These are phyloP conservation scores for Ciona savignyi DNA, from an alignment of 23 tunicate species.

Conservation along the genomic window DNA sequence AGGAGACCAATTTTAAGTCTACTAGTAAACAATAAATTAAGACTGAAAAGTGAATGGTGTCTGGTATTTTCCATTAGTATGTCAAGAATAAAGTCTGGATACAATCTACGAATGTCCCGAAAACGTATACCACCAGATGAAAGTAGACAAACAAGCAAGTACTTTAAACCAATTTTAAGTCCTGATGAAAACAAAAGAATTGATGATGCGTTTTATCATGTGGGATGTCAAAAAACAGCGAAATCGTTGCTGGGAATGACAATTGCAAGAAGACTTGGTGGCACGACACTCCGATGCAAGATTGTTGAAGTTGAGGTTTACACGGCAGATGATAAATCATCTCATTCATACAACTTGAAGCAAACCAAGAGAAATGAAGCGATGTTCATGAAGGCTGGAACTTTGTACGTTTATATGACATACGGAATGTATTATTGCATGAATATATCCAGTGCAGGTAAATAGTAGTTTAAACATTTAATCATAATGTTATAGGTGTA, in stretches of 20 bases:
- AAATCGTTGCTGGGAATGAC: constrained; percentile 33
- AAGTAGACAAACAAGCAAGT: neutral
- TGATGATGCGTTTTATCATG: constrained; percentile 1
- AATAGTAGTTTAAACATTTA: neutral
- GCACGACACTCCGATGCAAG: constrained; percentile 9
- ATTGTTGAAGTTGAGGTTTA: constrained; percentile 56
- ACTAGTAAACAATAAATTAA: too few species aligned
- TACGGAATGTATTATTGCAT: constrained; percentile 69
- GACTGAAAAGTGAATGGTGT: too few species aligned
- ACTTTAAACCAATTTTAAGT: neutral
- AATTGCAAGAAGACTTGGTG: constrained; percentile 12
- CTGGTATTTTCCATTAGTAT: too few species aligned
- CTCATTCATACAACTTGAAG: constrained; percentile 44
- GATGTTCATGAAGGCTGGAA: constrained; percentile 72
- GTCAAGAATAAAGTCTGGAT: neutral
- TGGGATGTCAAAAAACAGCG: constrained; percentile 22
- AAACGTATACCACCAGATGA: neutral
- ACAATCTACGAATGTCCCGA: neutral
- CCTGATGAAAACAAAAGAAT: neutral
- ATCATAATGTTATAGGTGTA: too few species aligned
- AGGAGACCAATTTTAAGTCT: too few species aligned
- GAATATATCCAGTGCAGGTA: constrained; percentile 61
- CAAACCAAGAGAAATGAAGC: constrained; percentile 44
- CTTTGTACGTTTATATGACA: constrained; percentile 57
- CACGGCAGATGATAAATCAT: constrained; percentile 41